Conservation (phyloP, 2,797 vertebrate species). For the Tapera naevia region DNA sequence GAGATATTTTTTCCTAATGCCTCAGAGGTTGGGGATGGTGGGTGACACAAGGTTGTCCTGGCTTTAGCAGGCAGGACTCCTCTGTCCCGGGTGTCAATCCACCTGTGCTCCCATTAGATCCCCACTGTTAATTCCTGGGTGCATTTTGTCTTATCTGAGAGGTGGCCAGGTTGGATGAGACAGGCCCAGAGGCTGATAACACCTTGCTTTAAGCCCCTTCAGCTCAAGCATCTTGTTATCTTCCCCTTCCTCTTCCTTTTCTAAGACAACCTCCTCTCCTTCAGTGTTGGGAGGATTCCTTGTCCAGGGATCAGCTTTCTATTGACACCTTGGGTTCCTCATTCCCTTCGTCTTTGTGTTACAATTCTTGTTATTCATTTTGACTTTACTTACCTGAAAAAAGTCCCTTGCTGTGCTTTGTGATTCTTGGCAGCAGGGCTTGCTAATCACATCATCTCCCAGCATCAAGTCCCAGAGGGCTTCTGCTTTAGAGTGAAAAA, state of each 20-base stretch:
- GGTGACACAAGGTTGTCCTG: neutral
- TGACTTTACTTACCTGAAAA: neutral
- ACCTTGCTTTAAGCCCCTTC: neutral
- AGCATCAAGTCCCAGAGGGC: neutral
- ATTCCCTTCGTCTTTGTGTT: neutral
- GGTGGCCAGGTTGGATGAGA: neutral
- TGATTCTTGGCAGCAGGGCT: neutral
- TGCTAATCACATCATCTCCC: neutral
- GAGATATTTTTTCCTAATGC: neutral
- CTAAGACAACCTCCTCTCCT: neutral
- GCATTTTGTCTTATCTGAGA: neutral
- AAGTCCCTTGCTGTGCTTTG: neutral
- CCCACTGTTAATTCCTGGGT: neutral
- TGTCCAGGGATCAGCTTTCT: neutral
- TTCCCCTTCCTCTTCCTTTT: neutral
- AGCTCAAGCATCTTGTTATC: neutral
- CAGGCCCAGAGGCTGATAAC: accelerated
- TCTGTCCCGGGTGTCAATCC: neutral
- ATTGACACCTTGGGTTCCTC: neutral
- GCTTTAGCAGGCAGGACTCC: neutral
- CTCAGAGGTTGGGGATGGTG: neutral
- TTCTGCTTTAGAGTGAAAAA: neutral
- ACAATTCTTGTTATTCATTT: neutral
- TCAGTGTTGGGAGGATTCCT: neutral
- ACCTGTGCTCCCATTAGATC: neutral